Percentiles rank a stretch among this genome's conserved stretches.
phyloP scores from a whole-genome alignment of 2,888 invertebrate genomes.

The Oscheius sp. region DNA sequence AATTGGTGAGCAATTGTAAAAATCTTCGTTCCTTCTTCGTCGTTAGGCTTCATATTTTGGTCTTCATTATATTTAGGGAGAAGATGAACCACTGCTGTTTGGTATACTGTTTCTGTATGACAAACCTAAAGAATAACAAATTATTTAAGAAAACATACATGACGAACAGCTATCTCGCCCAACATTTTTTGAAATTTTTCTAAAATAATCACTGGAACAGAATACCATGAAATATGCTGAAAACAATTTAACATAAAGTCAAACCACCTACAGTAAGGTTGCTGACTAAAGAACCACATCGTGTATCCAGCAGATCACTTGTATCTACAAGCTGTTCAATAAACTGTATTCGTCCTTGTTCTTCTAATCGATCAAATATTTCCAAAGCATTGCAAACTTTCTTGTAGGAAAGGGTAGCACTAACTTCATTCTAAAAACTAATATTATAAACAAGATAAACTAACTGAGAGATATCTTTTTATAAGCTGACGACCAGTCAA shows the following conservation, averaged over 20 bases:
- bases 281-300: constrained; percentile 46
- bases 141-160: constrained; percentile 2
- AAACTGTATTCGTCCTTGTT: constrained; percentile 42
- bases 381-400: constrained; percentile 55
- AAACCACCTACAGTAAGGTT: constrained; percentile 50
- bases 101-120: constrained; percentile 40
- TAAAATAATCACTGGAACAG: constrained; percentile 37
- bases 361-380: constrained; percentile 47
- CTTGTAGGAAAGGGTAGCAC: constrained; percentile 40
- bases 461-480: not conserved
- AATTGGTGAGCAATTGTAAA: constrained; percentile 42
- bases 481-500: constrained; percentile 21
- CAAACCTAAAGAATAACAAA: constrained; percentile 25
- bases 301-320: constrained; percentile 49
- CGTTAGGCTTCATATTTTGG: not conserved
- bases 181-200: constrained; percentile 35
- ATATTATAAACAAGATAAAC: not conserved
- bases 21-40: not conserved
- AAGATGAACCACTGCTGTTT: constrained; percentile 26
- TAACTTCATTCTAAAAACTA: constrained; percentile 45
- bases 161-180: constrained; percentile 46
- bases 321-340: constrained; percentile 52
- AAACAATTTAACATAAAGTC: constrained; percentile 1
- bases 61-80: constrained; percentile 28
- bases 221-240: constrained; percentile 46